Conservation (phyloP, 1,140 invertebrate species). For the Pinna nobilis region DNA sequence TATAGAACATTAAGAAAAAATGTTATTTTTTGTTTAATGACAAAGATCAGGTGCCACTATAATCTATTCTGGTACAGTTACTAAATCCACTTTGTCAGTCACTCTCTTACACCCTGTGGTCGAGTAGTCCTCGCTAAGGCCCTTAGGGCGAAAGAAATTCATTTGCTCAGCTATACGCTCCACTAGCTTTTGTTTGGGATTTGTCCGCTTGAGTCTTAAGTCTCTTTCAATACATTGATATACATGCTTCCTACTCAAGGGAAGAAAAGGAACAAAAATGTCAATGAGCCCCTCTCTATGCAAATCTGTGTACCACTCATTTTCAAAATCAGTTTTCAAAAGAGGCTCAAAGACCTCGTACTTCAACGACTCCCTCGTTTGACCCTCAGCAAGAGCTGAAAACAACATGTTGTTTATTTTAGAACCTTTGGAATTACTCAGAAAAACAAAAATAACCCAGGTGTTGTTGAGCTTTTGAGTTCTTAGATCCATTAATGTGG, state of each 20-base stretch:
- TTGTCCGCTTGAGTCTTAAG: conserved; percentile 60
- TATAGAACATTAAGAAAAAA: too few species aligned
- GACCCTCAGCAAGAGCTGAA: conserved; percentile 44
- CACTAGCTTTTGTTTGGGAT: conserved; percentile 47
- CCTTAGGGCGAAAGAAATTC: conserved; percentile 50
- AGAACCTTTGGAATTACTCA: conserved; percentile 61
- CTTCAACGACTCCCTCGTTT: conserved; percentile 34
- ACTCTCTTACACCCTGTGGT: conserved; percentile 69
- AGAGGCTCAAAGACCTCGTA: conserved; percentile 48
- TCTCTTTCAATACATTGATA: conserved; percentile 80
- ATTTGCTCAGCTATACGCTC: conserved; percentile 54
- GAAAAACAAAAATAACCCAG: conserved; percentile 55
- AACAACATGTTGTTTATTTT: conserved; percentile 62
- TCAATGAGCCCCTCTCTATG: conserved; percentile 92
- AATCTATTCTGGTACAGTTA: too few species aligned
- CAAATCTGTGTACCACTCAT: conserved; percentile 76
- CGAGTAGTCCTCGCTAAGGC: conserved; percentile 47
- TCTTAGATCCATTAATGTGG: conserved; percentile 48
- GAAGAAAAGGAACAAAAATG: conserved; percentile 94
- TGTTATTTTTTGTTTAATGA: too few species aligned
- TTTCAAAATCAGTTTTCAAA: conserved; percentile 31
- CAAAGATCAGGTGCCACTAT: too few species aligned
- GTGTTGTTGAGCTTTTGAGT: conserved; percentile 36
- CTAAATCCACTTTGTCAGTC: conserved; percentile 64
- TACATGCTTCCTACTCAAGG: conserved; percentile 90